Evolutionary conservation across 2,113 vertebrate genomes (phyloP).

Genomic region (Elephantulus edwardii): DNA sequence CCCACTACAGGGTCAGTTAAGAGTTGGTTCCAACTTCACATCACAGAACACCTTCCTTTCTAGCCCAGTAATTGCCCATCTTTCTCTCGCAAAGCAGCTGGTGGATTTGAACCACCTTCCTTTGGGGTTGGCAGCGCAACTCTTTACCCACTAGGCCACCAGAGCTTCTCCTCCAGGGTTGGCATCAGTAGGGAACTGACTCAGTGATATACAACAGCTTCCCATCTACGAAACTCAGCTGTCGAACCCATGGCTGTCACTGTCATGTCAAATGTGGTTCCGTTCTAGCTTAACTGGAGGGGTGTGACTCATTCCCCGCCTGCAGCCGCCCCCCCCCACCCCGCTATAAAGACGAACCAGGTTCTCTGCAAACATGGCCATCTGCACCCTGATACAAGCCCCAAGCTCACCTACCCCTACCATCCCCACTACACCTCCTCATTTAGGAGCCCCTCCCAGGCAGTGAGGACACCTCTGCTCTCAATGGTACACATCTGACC

Average conservation of each 20-base stretch:
- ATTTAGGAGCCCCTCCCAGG: background rate
- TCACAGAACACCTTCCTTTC: no score
- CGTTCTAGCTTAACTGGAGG: slow-evolving; percentile 6
- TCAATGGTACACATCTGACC: background rate
- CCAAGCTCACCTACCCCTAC: background rate
- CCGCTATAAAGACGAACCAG: slow-evolving; percentile 27
- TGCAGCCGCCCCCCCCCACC: no score
- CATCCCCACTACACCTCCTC: background rate
- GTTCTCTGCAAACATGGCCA: slow-evolving; percentile 20
- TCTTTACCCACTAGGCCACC: no score
- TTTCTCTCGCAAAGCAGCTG: no score
- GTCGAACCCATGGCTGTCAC: background rate
- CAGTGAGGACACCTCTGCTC: background rate
- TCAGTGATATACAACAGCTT: background rate
- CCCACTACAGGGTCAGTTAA: no score
- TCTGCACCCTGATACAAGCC: slow-evolving; percentile 14
- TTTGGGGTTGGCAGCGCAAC: no score
- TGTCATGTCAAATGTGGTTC: slow-evolving; percentile 5
- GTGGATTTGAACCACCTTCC: no score
- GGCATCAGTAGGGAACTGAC: background rate
- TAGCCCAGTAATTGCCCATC: no score
- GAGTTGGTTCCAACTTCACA: no score
- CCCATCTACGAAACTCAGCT: slow-evolving; percentile 9
- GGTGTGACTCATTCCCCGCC: slow-evolving; percentile 42
- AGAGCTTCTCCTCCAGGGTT: background rate